Percentiles rank a stretch among this genome's conserved stretches.
These are phyloP conservation scores for Nothobranchius kuhntae DNA, from an alignment of 2,113 vertebrate species.

Conservation along the genomic window DNA sequence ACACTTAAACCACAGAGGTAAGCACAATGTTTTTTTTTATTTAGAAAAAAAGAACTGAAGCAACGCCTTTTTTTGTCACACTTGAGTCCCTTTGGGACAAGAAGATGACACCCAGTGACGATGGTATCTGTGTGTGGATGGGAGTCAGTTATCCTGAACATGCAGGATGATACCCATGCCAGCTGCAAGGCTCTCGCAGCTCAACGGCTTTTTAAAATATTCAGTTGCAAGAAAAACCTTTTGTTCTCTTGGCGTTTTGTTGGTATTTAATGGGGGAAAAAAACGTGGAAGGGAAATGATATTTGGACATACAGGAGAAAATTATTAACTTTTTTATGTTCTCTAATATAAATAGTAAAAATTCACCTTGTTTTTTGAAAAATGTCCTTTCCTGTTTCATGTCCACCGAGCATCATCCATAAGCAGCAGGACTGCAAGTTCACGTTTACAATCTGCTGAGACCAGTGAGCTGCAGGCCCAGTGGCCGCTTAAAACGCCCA, in stretches of 20 bases:
- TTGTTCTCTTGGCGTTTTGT: background rate
- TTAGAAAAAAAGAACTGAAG: background rate
- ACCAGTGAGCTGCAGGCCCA: conserved; percentile 51
- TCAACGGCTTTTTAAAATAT: conserved; percentile 63
- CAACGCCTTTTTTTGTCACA: conserved; percentile 3
- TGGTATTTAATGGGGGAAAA: background rate
- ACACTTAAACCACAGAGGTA: too few relatives aligned
- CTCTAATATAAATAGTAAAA: background rate
- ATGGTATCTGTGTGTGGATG: conserved; percentile 38
- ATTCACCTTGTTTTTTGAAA: background rate
- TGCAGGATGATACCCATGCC: conserved; percentile 43
- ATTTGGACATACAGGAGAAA: background rate
- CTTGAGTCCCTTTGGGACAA: conserved; percentile 1
- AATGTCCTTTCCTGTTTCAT: background rate
- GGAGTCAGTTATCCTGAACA: conserved; percentile 45
- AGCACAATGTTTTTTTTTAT: too few relatives aligned
- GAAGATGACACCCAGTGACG: conserved; percentile 23
- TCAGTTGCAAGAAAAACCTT: conserved; percentile 42
- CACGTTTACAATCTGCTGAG: conserved; percentile 50
- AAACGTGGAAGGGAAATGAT: conserved; percentile 3
- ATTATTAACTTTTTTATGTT: background rate
- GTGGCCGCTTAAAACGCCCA: conserved; percentile 55
- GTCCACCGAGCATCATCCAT: conserved; percentile 26
- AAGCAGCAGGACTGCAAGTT: conserved; percentile 44
- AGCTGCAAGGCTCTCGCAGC: conserved; percentile 37